Percentiles rank a stretch among this genome's conserved stretches.
Conservation (phyloP, 2,797 vertebrate species). For the Eurystomus glaucurus region DNA sequence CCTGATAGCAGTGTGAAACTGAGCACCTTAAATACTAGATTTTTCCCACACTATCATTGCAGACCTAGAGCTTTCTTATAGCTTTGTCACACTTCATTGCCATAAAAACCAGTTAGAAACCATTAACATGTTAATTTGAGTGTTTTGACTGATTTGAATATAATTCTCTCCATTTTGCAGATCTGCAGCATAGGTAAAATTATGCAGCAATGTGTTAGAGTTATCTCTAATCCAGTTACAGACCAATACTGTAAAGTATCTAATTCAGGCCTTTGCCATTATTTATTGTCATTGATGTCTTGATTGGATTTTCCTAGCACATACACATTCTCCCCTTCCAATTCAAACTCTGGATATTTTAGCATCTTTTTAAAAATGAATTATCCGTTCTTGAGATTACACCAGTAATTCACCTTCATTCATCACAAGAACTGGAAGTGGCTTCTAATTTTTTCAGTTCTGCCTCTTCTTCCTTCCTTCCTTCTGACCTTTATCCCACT, state of each 20-base stretch:
- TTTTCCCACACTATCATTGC: not conserved
- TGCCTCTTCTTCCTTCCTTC: not conserved
- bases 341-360: not conserved
- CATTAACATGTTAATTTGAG: conserved; percentile 25
- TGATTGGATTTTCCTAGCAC: not conserved
- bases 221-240: not conserved
- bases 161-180: not conserved
- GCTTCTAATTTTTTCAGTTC: not conserved
- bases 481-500: not conserved
- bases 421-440: not conserved
- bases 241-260: not conserved
- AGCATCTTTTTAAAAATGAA: not conserved
- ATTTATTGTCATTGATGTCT: not conserved
- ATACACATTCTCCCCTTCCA: not conserved
- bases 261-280: not conserved
- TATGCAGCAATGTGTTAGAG: not conserved
- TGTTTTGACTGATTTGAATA: conserved; percentile 41
- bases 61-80: not conserved
- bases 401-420: not conserved
- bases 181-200: not conserved
- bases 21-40: not conserved
- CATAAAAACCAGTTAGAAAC: not conserved
- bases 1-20: not conserved
- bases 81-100: not conserved
- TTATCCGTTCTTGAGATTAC: not conserved